Conservation (phyloP, 2,888 invertebrate genomes). For the Coenonympha arcania region DNA sequence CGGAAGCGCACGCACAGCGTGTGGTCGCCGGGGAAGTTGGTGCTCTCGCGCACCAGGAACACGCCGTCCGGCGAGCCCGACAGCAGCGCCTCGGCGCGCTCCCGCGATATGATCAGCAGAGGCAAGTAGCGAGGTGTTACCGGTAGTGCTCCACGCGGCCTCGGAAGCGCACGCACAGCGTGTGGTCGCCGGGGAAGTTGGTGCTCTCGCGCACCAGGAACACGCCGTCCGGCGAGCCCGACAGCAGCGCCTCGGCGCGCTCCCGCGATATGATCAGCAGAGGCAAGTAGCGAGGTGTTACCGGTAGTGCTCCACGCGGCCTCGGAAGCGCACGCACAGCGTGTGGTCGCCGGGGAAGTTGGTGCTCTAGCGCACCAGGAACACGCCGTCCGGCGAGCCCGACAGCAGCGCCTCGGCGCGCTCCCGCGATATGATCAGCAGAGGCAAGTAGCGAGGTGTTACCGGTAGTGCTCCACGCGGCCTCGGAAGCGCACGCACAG, state of each 20-base stretch:
- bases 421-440: constrained; percentile 96
- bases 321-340: constrained; percentile 94
- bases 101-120: constrained; percentile 96
- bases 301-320: constrained; percentile 96
- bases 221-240: constrained; percentile 85
- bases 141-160: constrained; percentile 97
- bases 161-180: constrained; percentile 95
- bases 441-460: too few relatives aligned
- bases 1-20: constrained; percentile 97
- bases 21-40: constrained; percentile 99
- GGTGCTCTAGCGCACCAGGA: constrained; percentile 97
- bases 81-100: constrained; percentile 93
- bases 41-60: constrained; percentile 97
- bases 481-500: constrained; percentile 95
- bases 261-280: constrained; percentile 97
- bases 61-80: constrained; percentile 86
- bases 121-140: too few relatives aligned
- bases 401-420: constrained; percentile 91
- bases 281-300: too few relatives aligned
- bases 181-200: constrained; percentile 99
- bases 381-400: constrained; percentile 88
- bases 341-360: constrained; percentile 99
- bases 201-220: constrained; percentile 98
- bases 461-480: constrained; percentile 95
- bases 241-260: constrained; percentile 91